phyloP scores from a whole-genome alignment of 2,888 invertebrate species.

The Drosophila anceps region DNA sequence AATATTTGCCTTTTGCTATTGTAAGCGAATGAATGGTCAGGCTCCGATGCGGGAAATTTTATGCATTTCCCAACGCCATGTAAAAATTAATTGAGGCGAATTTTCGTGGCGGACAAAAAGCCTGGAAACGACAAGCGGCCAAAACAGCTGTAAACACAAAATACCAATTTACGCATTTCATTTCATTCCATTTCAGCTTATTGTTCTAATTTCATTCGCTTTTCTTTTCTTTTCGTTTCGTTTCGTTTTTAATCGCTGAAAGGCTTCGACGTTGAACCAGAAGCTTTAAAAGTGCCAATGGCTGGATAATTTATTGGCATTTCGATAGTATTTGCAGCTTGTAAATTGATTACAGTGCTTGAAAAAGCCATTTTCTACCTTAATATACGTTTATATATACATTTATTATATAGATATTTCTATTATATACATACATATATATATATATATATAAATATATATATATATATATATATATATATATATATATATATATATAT shows the following conservation, averaged over 20 bases:
- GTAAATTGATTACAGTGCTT: neutral
- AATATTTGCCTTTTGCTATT: slow-evolving; percentile 57
- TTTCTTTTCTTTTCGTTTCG: too few relatives aligned
- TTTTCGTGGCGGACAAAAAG: slow-evolving; percentile 19
- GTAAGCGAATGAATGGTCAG: slow-evolving; percentile 24
- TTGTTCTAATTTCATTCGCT: neutral
- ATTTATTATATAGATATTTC: too few relatives aligned
- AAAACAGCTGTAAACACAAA: slow-evolving; percentile 25
- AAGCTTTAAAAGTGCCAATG: neutral
- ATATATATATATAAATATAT: too few relatives aligned
- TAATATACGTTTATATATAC: neutral
- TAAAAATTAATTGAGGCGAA: slow-evolving; percentile 56
- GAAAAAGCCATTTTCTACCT: neutral
- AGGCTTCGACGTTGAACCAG: slow-evolving; percentile 1
- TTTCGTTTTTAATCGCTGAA: neutral
- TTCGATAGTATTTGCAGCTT: neutral
- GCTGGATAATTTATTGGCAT: neutral
- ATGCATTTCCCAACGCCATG: slow-evolving; percentile 33
- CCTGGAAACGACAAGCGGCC: neutral
- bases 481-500: too few relatives aligned
- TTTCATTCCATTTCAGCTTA: slow-evolving; percentile 22
- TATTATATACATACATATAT: too few relatives aligned
- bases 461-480: neutral
- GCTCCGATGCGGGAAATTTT: slow-evolving; percentile 10
- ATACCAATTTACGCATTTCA: slow-evolving; percentile 32